phyloP scores from a whole-genome alignment of 1,140 invertebrate genomes.

The Teleopsis dalmanni region DNA sequence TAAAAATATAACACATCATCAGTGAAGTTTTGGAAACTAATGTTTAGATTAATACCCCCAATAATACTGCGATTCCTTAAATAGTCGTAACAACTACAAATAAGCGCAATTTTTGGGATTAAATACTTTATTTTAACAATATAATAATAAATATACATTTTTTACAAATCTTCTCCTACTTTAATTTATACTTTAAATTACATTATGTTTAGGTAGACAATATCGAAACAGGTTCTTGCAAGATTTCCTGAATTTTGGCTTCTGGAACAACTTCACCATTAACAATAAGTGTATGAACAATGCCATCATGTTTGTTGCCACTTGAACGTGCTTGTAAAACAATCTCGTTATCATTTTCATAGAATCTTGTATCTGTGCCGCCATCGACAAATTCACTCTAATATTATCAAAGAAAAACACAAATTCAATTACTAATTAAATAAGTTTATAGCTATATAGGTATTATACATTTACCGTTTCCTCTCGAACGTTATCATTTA shows the following conservation, averaged over 20 bases:
- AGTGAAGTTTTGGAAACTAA: no score
- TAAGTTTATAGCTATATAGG: background rate
- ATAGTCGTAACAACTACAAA: no score
- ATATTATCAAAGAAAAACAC: constrained; percentile 22
- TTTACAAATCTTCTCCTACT: no score
- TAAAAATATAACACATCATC: no score
- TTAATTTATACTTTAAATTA: no score
- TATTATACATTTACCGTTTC: constrained; percentile 21
- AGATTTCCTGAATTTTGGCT: constrained; percentile 39
- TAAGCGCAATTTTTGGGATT: no score
- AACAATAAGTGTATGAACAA: constrained; percentile 32
- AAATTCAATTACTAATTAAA: background rate
- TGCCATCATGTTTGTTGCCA: constrained; percentile 40
- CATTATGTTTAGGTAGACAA: no score
- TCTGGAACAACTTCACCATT: constrained; percentile 34
- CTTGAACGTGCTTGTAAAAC: constrained; percentile 37
- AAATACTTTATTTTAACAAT: no score
- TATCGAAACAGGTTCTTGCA: constrained; percentile 39
- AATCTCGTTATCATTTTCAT: constrained; percentile 31
- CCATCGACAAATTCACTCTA: constrained; percentile 72
- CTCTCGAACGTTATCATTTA: constrained; percentile 36
- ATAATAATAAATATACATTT: no score
- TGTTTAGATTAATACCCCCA: no score
- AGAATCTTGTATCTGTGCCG: constrained; percentile 75
- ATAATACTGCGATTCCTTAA: no score